Conservation (phyloP, 2,113 vertebrate genomes). For the Cebidichthys violaceus region DNA sequence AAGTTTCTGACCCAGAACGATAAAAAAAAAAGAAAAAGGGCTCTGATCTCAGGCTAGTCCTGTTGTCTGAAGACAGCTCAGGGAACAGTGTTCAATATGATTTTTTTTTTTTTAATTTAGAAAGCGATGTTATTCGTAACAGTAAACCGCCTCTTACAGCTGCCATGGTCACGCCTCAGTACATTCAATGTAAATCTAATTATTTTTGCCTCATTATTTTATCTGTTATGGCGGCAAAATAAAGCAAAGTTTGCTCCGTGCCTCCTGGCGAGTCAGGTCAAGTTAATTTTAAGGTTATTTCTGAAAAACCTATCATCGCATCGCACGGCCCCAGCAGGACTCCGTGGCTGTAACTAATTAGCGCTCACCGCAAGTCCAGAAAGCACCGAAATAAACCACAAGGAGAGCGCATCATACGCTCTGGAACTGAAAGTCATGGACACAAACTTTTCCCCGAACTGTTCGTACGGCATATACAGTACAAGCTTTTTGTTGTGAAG, state of each 20-base stretch:
- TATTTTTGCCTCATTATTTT: constrained; percentile 21
- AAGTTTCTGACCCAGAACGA: not conserved
- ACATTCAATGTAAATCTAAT: constrained; percentile 21
- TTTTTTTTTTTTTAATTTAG: constrained; percentile 25
- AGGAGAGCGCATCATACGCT: too few species aligned
- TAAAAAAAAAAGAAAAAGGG: not conserved
- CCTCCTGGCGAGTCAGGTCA: not conserved
- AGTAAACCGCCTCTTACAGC: constrained; percentile 1
- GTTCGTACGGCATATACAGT: not conserved
- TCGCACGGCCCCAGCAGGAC: not conserved
- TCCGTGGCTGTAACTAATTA: not conserved
- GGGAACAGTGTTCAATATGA: not conserved
- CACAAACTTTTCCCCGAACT: not conserved
- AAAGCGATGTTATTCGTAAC: constrained; percentile 4
- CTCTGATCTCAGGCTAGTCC: not conserved
- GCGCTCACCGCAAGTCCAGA: constrained; percentile 1
- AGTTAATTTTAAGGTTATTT: constrained; percentile 1
- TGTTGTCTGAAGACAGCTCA: not conserved
- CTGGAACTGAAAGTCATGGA: not conserved
- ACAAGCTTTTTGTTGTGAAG: not conserved
- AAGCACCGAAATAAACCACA: not conserved
- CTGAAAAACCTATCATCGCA: not conserved
- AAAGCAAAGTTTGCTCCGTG: not conserved
- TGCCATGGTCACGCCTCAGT: not conserved
- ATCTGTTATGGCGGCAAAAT: not conserved